Base-by-base conservation (phyloP, 37 sponge, comb jelly and placozoan species). In the Halichondria panicea region DNA sequence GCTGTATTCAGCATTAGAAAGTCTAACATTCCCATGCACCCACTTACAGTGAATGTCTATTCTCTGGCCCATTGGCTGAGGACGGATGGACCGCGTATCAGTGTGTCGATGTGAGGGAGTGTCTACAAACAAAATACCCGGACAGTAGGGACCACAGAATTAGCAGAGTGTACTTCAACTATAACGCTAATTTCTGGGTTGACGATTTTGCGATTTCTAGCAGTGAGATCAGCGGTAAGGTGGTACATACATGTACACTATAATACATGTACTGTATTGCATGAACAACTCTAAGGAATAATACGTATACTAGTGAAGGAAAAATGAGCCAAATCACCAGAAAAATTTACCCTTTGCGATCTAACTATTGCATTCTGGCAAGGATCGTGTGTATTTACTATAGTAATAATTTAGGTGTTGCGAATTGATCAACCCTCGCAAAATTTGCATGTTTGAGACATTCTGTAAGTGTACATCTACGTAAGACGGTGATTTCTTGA, bases 151-250 rank as follows among this genome's bases (percentile, higher is more conserved):
- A 45, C 34, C 43, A 59, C 37, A 31, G 27, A 24, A 37, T 74
- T 34, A 15, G 2, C 30, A 67, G 43, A 32, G n/a, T 76, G 9
- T 1, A 13, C 24, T 76, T 76, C 33, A 34, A 24, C 34, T 21
- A n/a, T 19, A 18, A 8, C 18, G n/a, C 18, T 1, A 25, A 28
- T 1, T 82, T 73, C 56, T 91, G 83, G 78, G 56, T 91, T 39
- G 91, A 86, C 31, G 61, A 86, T 9, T n/a, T 86, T 39, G 43
- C 71, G 34, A 43, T 85, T 44, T 38, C 81, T 15, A n/a, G 53
- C 18, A 3, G 70, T 74, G 36, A 37, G 33, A 40, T 46, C 50
- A 3, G 41, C 37, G 21, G 67, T 66, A 40, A 41, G 43, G 13
- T 11, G 5, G 18, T 58, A 7, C 8, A 58, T 30, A 25, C 28